phyloP scores from a whole-genome alignment of 1,140 invertebrate species.

The Ladona fulva region DNA sequence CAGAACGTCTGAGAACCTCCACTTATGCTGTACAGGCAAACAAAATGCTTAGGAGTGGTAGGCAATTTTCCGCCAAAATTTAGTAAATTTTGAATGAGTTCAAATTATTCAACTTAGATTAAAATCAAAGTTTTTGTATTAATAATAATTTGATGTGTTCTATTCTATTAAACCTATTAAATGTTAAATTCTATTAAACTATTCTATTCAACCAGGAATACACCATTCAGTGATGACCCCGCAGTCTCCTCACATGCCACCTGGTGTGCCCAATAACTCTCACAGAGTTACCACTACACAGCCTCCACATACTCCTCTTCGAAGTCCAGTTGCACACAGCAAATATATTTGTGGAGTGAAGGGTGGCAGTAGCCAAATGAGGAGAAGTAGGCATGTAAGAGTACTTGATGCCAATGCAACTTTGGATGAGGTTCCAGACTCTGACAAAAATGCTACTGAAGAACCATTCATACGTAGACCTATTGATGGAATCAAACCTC shows the following conservation, averaged over 20 bases:
- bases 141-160: too few relatives aligned
- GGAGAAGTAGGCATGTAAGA: constrained; percentile 25
- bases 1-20: too few relatives aligned
- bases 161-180: too few relatives aligned
- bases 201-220: not conserved
- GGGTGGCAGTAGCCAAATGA: constrained; percentile 36
- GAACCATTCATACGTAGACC: not conserved
- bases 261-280: not conserved
- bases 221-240: not conserved
- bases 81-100: too few relatives aligned
- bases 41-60: too few relatives aligned
- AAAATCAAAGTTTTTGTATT: too few relatives aligned
- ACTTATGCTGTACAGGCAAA: too few relatives aligned
- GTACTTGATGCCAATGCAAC: constrained; percentile 5
- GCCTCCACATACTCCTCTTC: not conserved
- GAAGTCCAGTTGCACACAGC: constrained; percentile 46
- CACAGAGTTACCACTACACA: not conserved
- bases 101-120: too few relatives aligned
- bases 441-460: not conserved
- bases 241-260: not conserved
- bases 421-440: not conserved
- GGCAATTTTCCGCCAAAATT: too few relatives aligned
- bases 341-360: constrained; percentile 90
- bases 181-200: too few relatives aligned
- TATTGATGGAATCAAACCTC: not conserved